Evolutionary conservation across 2,797 vertebrate species (phyloP).

Genomic region (Crocodylus rhombifer): DNA sequence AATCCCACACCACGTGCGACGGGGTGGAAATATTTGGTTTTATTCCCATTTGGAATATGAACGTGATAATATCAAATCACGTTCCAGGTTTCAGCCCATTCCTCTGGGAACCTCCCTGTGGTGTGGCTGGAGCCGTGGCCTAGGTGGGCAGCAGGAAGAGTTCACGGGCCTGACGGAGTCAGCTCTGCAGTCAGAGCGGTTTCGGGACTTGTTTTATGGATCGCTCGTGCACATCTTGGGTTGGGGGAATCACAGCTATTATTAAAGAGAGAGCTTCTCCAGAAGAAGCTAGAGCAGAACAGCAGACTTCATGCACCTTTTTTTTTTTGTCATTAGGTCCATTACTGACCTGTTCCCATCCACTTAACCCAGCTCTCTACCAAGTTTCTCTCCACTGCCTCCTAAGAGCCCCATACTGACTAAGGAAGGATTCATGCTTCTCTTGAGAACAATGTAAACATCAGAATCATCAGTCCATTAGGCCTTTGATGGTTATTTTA

Average conservation of each 20-base stretch:
- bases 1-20: too few species aligned
- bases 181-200: neutral
- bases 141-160: neutral
- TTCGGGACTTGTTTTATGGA: neutral
- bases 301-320: neutral
- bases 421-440: neutral
- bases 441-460: neutral
- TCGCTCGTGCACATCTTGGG: neutral
- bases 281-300: neutral
- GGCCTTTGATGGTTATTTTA: conserved; percentile 1
- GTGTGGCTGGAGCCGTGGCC: too few species aligned
- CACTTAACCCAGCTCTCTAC: accelerated
- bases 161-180: neutral
- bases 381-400: neutral
- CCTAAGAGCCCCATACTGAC: neutral
- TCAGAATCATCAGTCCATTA: neutral
- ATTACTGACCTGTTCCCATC: neutral
- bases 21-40: too few species aligned
- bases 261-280: neutral
- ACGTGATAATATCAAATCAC: too few species aligned
- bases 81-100: too few species aligned
- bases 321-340: neutral
- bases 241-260: neutral
- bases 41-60: too few species aligned
- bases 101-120: neutral